Evolutionary conservation across 2,113 vertebrate genomes (phyloP), one percentile per base, ranked within the genome.

Genomic region (Perccottus glenii): DNA sequence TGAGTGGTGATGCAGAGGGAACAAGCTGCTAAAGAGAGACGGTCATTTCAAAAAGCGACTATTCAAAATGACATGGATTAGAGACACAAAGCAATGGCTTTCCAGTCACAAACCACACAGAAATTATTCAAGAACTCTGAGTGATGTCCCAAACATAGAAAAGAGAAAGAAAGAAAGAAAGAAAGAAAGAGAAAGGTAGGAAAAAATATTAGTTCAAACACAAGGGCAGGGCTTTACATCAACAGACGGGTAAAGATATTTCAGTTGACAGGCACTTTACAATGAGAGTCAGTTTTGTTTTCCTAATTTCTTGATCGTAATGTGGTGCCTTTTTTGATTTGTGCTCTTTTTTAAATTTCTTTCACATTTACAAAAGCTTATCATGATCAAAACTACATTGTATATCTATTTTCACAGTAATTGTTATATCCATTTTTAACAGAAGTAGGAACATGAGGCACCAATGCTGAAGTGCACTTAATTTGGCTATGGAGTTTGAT

Each of bases 401-500:
- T 81, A 55, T 3, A 27, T 81, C 80, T 90, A 82, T 89, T 82
- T 76, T 86, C 85, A 87, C 87, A 83, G 81, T 84, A 90, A 84
- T 71, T 19, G 15, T 71, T 77, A 51, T 60, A 75, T 82, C 73
- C 48, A 52, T 77, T 78, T 58, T 80, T 66, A 82, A 89, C 67
- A 82, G 82, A 78, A 75, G 80, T 42, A 75, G 75, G 71, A 89
- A 89, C 87, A n/a, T 72, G 86, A 94, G 93, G 94, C 94, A 95
- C 94, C 91, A 83, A 73, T 91, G 92, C 77, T 74, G 88, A 95
- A 95, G 93, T 92, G 93, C 93, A 95, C 94, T 94, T 95, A 78
- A 88, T 85, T 90, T 89, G 61, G 87, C 75, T 64, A 68, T 65
- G 58, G 56, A 80, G 70, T 82, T 67, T 71, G 75, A 88, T 90